These are phyloP conservation scores for Tetranychus cinnabarinus DNA, from an alignment of 1,140 invertebrate species.

Conservation along the genomic window DNA sequence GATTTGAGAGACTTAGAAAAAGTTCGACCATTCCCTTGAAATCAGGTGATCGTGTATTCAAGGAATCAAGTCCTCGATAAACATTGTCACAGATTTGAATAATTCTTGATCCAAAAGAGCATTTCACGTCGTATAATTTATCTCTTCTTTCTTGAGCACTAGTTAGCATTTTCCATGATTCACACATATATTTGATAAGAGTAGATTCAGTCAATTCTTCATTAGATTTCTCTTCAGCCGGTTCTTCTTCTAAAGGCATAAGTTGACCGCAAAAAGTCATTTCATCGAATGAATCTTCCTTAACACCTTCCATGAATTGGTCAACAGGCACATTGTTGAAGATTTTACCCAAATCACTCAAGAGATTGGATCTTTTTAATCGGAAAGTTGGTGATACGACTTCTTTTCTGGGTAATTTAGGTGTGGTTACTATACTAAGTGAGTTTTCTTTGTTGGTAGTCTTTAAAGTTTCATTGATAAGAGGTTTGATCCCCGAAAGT, in stretches of 20 bases:
- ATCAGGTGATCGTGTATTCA: background rate
- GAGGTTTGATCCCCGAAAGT: background rate
- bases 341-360: background rate
- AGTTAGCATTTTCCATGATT: background rate
- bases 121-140: background rate
- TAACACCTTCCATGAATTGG: background rate
- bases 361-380: background rate
- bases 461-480: too few relatives aligned
- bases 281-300: background rate
- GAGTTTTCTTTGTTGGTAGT: background rate
- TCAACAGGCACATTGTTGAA: background rate
- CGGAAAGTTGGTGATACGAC: background rate
- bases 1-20: background rate
- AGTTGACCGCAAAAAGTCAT: background rate
- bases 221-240: background rate
- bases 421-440: background rate
- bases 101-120: background rate
- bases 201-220: background rate
- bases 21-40: background rate
- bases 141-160: background rate
- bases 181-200: background rate
- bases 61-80: background rate
- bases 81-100: background rate
- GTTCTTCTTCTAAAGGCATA: background rate
- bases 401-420: background rate